Evolutionary conservation across 2,888 invertebrate species (phyloP).

Genomic region (Caenorhabditis imperialis): DNA sequence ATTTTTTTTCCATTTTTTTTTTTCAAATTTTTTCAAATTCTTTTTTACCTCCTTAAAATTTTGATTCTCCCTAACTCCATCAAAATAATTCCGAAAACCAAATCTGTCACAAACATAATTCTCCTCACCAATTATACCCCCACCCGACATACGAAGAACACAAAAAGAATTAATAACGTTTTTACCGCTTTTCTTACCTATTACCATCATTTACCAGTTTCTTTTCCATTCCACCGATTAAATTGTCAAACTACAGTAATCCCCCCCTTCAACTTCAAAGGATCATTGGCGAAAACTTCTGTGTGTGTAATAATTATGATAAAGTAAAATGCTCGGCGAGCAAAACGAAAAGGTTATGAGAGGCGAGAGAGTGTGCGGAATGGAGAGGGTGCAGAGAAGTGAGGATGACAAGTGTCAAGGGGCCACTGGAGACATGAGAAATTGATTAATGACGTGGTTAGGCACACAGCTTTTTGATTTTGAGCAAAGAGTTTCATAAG

Average conservation of each 20-base stretch:
- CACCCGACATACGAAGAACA: not conserved
- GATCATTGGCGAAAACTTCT: not conserved
- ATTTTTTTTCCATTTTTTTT: no score
- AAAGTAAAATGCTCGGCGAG: slow-evolving; percentile 4
- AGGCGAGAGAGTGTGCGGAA: slow-evolving; percentile 15
- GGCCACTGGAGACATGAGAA: slow-evolving; percentile 23
- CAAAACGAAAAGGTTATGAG: slow-evolving; percentile 31
- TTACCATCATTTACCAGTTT: slow-evolving; percentile 30
- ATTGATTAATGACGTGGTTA: slow-evolving; percentile 19
- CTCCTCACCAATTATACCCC: slow-evolving; percentile 15
- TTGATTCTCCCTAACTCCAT: no score
- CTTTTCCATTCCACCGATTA: slow-evolving; percentile 22
- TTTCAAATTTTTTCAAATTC: no score
- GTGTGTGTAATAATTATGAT: slow-evolving; percentile 42
- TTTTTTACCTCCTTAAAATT: no score
- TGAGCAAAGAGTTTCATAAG: no score
- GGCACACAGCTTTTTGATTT: no score
- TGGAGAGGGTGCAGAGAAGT: slow-evolving; percentile 15
- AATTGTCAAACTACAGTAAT: slow-evolving; percentile 41
- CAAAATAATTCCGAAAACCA: no score
- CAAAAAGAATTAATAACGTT: slow-evolving; percentile 34
- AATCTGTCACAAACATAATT: no score
- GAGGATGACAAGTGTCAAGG: slow-evolving; percentile 19
- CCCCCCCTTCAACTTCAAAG: not conserved
- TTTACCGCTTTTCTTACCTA: slow-evolving; percentile 16